Base-by-base conservation (phyloP, 2,797 vertebrate species). In the Poecilia wingei region DNA sequence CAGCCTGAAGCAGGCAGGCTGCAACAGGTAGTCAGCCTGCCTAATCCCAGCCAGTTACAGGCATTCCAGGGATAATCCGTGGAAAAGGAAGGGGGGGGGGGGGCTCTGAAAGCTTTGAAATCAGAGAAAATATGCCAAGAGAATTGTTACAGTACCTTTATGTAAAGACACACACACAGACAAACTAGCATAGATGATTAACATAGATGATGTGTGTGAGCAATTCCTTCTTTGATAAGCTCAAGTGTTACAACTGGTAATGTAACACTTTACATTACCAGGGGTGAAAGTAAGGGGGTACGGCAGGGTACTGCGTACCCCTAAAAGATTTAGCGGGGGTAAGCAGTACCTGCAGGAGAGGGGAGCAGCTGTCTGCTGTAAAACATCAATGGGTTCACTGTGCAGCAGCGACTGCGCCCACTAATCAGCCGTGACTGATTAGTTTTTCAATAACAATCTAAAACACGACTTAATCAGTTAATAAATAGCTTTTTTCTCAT, bases 51-150 rank as follows among this genome's bases (percentile, higher is more conserved):
- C 85, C 86, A 76, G 82, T 89, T 90, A 91, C 85, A 72, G 77
- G 82, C 89, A 90, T 93, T 93, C 81, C 89, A 81, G 61, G 73
- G 72, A 76, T 91, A 91, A 93, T 91, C 92, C 86, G 79, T 33
- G 4, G 41, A 74, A 86, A 78, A 86, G 66, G 75, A 84, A 22
- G 49, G 2, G 16, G 80, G 75, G 79, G 49, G 2, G 16, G 80
- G 75, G 79, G 85, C 91, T 90, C 80, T 66, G 69, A 46, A 72
- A 82, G 83, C 74, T 90, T 88, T 91, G 83, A 92, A 86, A 86
- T 39, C 8, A 0, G 46, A 68, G 78, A 36, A 82, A 87, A 89
- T 82, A 77, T 75, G 77, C 61, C 78, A 59, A 72, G 77, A 75
- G 84, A 87, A 90, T 70, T 81, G 84, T 74, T 84, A 81, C 75